Evolutionary conservation across 2,113 vertebrate species (phyloP).

Genomic region (Tachycineta bicolor): DNA sequence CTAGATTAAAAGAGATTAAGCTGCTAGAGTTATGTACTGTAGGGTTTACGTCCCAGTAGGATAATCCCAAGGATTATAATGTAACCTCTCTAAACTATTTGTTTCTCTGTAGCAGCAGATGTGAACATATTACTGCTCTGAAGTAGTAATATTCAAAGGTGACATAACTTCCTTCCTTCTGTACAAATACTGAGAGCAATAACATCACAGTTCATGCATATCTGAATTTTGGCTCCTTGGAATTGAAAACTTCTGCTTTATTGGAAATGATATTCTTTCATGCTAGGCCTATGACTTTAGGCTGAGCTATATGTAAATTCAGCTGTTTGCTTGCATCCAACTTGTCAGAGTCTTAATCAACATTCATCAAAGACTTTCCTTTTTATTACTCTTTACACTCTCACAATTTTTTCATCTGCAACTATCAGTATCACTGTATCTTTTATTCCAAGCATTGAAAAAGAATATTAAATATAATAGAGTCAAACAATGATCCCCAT

Average conservation of each 20-base stretch:
- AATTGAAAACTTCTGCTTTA: not conserved
- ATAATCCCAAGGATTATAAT: not conserved
- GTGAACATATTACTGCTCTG: not conserved
- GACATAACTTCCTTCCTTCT: not conserved
- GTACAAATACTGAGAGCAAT: not conserved
- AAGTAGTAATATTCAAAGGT: not conserved
- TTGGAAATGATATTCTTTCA: not conserved
- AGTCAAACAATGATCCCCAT: not conserved
- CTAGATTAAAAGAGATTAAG: not conserved
- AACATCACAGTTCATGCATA: not conserved
- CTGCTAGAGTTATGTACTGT: not conserved
- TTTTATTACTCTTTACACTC: not conserved
- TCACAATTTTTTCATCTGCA: not conserved
- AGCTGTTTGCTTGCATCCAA: not conserved
- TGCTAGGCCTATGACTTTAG: not conserved
- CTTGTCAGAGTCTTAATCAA: not conserved
- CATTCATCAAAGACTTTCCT: not conserved
- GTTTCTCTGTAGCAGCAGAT: fast-evolving
- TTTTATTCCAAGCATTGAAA: not conserved
- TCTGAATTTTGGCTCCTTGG: not conserved
- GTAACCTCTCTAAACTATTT: not conserved
- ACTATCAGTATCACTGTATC: not conserved
- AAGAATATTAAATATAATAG: not conserved
- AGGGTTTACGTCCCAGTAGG: not conserved
- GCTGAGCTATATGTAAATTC: not conserved